phyloP scores from a whole-genome alignment of 2,113 vertebrate genomes.

The Tenebrosternarchus preto region DNA sequence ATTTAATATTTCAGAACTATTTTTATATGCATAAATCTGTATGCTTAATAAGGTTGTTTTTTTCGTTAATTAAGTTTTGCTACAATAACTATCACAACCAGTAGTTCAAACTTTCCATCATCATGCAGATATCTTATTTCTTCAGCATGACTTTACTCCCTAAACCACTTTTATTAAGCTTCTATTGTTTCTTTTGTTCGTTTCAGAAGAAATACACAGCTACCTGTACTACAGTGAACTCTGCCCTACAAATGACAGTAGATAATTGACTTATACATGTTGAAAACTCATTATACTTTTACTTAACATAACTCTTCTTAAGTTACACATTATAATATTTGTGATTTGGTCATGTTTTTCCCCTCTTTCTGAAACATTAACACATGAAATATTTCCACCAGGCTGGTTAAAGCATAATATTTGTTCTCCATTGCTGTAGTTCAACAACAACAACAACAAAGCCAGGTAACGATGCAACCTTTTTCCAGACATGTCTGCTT shows the following conservation, averaged over 20 bases:
- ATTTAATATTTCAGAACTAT: not conserved
- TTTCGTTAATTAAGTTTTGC: no score
- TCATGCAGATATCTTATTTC: not conserved
- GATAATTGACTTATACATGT: conserved; percentile 8
- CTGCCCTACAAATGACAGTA: not conserved
- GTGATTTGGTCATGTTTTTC: no score
- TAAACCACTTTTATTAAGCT: conserved; percentile 20
- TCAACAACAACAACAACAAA: not conserved
- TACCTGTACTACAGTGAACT: conserved; percentile 1
- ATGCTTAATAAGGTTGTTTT: not conserved
- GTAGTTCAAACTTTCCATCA: not conserved
- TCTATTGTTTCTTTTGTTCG: conserved; percentile 7
- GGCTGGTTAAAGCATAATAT: not conserved
- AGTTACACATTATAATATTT: not conserved
- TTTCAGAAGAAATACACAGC: not conserved
- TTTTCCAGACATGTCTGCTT: no score
- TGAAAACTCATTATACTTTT: not conserved
- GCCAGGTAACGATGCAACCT: no score
- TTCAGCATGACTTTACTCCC: not conserved
- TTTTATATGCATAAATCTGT: not conserved
- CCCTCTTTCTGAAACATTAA: no score
- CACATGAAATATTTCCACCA: no score
- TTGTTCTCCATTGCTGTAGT: not conserved
- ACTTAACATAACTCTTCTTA: not conserved
- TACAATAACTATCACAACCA: not conserved